These are phyloP conservation scores for Bilobella aurantiaca DNA, from an alignment of 1,140 invertebrate genomes.

Conservation along the genomic window DNA sequence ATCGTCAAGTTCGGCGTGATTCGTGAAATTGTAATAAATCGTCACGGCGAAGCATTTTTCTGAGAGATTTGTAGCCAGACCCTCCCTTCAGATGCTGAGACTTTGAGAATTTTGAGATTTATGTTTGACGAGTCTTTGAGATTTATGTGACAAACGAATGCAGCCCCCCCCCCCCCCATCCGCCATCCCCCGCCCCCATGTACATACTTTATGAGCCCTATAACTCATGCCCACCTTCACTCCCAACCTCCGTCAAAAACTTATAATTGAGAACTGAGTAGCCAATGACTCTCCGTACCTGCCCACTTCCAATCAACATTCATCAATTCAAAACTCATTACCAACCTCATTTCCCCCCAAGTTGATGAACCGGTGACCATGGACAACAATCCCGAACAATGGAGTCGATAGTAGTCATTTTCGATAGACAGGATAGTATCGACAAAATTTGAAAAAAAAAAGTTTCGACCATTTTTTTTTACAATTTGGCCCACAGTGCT, in stretches of 20 bases:
- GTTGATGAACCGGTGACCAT: no score
- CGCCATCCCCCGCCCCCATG: constrained; percentile 16
- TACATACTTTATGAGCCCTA: constrained; percentile 24
- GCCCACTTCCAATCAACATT: constrained; percentile 26
- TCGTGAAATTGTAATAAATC: constrained; percentile 33
- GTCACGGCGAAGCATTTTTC: constrained; percentile 30
- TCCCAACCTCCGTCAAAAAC: not conserved
- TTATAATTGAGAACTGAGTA: not conserved
- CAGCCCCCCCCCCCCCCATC: constrained; percentile 16
- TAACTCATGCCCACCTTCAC: constrained; percentile 17
- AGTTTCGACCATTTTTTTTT: no score
- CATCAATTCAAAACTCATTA: constrained; percentile 32
- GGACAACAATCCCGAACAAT: no score
- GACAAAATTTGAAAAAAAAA: no score
- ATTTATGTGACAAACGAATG: constrained; percentile 18
- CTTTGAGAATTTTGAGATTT: constrained; percentile 23
- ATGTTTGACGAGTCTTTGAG: constrained; percentile 22
- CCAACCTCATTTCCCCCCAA: no score
- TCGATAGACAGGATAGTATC: no score
- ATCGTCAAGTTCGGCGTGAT: constrained; percentile 32
- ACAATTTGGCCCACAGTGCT: no score
- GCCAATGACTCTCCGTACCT: no score
- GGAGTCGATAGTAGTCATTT: no score
- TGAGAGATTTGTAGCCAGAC: constrained; percentile 27
- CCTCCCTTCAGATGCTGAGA: constrained; percentile 29